phyloP scores from a whole-genome alignment of 2,797 vertebrate genomes.

The Pelodytes ibericus region DNA sequence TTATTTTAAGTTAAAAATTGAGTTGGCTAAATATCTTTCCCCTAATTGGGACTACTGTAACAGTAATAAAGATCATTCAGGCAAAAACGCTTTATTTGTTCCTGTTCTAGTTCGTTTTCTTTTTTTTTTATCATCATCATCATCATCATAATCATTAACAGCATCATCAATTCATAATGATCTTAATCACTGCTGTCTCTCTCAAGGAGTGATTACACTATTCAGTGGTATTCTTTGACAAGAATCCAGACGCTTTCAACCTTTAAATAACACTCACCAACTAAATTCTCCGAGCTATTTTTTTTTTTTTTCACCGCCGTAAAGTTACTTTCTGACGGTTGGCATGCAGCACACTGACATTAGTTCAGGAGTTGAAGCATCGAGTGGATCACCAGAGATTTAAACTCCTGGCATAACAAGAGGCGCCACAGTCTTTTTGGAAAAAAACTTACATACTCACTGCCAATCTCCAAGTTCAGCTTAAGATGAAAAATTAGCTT shows the following conservation, averaged over 20 bases:
- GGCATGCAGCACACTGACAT: slow-evolving; percentile 50
- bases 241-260: slow-evolving; percentile 52
- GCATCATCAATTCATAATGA: slow-evolving; percentile 52
- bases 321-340: slow-evolving; percentile 40
- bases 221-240: slow-evolving; percentile 55
- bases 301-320: slow-evolving; percentile 47
- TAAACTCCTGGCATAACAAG: slow-evolving; percentile 51
- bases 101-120: slow-evolving; percentile 41
- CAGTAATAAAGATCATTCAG: slow-evolving; percentile 26
- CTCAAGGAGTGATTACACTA: slow-evolving; percentile 52
- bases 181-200: slow-evolving; percentile 51
- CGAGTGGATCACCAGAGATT: slow-evolving; percentile 49
- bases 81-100: slow-evolving; percentile 37
- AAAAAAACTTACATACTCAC: slow-evolving; percentile 23
- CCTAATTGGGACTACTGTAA: slow-evolving; percentile 13
- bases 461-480: slow-evolving; percentile 47
- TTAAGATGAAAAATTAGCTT: slow-evolving; percentile 43
- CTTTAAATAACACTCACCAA: slow-evolving; percentile 54
- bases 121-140: slow-evolving; percentile 48
- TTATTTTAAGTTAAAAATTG: not conserved
- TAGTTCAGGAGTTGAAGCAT: slow-evolving; percentile 54
- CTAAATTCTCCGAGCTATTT: slow-evolving; percentile 56
- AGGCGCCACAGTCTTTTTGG: slow-evolving; percentile 46
- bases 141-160: slow-evolving; percentile 47
- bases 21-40: not conserved